A percentile compares a stretch with the other conserved stretches of the same genome.
Evolutionary conservation across 2,113 vertebrate species (phyloP).

Genomic region (Meleagris gallopavo): DNA sequence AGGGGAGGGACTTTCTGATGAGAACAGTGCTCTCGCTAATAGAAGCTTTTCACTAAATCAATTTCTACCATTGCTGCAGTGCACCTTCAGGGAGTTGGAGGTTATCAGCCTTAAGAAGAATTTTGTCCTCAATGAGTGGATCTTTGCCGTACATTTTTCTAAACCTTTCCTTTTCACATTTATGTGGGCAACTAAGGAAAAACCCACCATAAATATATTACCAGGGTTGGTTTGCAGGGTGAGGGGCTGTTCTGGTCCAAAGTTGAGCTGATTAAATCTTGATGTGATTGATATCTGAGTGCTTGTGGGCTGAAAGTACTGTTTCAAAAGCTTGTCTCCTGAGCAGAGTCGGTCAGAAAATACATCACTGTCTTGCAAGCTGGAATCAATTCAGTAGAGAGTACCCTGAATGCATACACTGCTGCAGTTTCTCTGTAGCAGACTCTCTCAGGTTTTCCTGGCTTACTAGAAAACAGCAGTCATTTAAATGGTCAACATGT

Average conservation of each 20-base stretch:
- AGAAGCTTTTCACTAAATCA: conserved; percentile 79
- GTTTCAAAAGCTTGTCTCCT: conserved; percentile 63
- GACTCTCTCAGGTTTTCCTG: conserved; percentile 31
- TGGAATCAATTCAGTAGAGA: conserved; percentile 52
- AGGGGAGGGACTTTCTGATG: conserved; percentile 69
- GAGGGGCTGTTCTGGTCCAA: conserved; percentile 12
- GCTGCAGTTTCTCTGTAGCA: conserved; percentile 59
- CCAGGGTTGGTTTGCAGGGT: background rate
- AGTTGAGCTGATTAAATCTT: conserved; percentile 47
- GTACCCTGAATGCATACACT: conserved; percentile 9
- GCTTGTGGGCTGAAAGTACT: conserved; percentile 31
- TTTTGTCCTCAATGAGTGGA: conserved; percentile 53
- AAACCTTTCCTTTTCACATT: conserved; percentile 1
- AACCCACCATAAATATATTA: background rate
- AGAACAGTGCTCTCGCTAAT: conserved; percentile 76
- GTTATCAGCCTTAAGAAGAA: conserved; percentile 50
- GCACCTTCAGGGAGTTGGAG: conserved; percentile 42
- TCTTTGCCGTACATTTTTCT: conserved; percentile 42
- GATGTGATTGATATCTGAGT: conserved; percentile 41
- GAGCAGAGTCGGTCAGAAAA: conserved; percentile 63
- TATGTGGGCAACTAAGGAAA: background rate
- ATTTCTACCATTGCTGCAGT: conserved; percentile 64
- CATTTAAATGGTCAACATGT: conserved; percentile 28
- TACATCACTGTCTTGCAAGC: conserved; percentile 56
- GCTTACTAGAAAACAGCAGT: conserved; percentile 19